Conservation (phyloP, 2,888 invertebrate genomes). For the Sarcophaga subvicina region DNA sequence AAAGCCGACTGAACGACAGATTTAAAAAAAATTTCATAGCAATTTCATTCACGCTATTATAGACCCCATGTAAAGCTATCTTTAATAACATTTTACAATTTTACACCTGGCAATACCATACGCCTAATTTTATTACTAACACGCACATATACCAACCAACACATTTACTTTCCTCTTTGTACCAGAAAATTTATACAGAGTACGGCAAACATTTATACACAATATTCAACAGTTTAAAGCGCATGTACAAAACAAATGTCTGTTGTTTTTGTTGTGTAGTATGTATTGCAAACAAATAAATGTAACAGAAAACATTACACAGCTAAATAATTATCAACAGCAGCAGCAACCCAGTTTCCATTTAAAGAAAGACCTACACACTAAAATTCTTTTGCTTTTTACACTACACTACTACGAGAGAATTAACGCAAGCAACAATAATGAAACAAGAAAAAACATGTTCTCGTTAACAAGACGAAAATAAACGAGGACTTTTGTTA, state of each 20-base stretch:
- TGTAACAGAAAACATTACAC: conserved; percentile 18
- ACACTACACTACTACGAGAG: background rate
- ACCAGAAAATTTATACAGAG: background rate
- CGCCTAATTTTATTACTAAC: background rate
- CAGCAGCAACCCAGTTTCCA: conserved; percentile 70
- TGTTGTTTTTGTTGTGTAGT: background rate
- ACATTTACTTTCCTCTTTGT: background rate
- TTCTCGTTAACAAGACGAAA: no score
- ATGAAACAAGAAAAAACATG: background rate
- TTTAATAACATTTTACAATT: background rate
- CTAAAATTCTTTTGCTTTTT: background rate
- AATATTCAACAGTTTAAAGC: conserved; percentile 64
- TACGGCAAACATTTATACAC: background rate
- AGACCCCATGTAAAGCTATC: no score
- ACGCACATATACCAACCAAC: background rate
- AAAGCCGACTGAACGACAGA: no score
- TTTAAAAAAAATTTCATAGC: background rate
- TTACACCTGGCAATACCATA: conserved; percentile 49
- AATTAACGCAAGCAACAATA: background rate
- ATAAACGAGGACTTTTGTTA: background rate
- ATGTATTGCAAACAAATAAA: conserved; percentile 2
- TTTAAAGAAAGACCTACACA: conserved; percentile 62
- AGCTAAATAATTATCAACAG: conserved; percentile 34
- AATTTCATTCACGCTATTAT: no score
- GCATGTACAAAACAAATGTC: conserved; percentile 51